A percentile compares a stretch with the other conserved stretches of the same genome.
Evolutionary conservation across 1,140 invertebrate species (phyloP).

Genomic region (Anoplophora glabripennis): DNA sequence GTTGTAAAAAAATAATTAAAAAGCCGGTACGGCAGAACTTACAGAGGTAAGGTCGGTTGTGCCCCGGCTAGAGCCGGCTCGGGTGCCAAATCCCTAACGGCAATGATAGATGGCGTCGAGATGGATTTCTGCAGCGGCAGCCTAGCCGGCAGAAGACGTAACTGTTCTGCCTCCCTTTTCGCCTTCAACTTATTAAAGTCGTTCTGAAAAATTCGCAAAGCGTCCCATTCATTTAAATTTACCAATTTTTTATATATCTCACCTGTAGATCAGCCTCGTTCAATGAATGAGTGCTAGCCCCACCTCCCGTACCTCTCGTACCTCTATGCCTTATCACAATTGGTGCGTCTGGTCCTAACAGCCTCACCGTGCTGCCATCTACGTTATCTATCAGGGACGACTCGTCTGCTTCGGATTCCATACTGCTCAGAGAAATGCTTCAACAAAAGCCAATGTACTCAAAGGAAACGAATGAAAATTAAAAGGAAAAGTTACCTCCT

Average conservation of each 20-base stretch:
- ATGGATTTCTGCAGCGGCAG: constrained; percentile 86
- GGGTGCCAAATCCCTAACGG: constrained; percentile 55
- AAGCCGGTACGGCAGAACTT: constrained; percentile 34
- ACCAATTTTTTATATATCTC: constrained; percentile 35
- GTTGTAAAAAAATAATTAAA: not conserved
- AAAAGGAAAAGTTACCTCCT: constrained; percentile 51
- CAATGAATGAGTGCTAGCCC: constrained; percentile 77
- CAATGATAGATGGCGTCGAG: constrained; percentile 84
- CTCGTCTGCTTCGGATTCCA: constrained; percentile 70
- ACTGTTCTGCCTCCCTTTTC: constrained; percentile 59
- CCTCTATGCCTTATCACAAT: constrained; percentile 45
- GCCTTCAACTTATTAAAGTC: constrained; percentile 57
- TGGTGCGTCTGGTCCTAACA: constrained; percentile 47
- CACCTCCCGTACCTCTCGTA: constrained; percentile 50
- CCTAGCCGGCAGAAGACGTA: constrained; percentile 64
- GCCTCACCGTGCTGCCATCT: constrained; percentile 52
- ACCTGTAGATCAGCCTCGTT: constrained; percentile 82
- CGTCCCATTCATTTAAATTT: too few relatives aligned
- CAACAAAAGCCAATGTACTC: too few relatives aligned
- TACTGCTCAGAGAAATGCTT: constrained; percentile 69
- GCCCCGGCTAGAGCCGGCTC: constrained; percentile 45
- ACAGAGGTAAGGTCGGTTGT: constrained; percentile 52
- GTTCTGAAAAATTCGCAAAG: constrained; percentile 43
- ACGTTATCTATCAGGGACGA: constrained; percentile 52
- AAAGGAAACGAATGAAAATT: too few relatives aligned